These are phyloP conservation scores for Branchipolynoe longqiensis DNA, from an alignment of 2,888 invertebrate genomes.

Conservation along the genomic window DNA sequence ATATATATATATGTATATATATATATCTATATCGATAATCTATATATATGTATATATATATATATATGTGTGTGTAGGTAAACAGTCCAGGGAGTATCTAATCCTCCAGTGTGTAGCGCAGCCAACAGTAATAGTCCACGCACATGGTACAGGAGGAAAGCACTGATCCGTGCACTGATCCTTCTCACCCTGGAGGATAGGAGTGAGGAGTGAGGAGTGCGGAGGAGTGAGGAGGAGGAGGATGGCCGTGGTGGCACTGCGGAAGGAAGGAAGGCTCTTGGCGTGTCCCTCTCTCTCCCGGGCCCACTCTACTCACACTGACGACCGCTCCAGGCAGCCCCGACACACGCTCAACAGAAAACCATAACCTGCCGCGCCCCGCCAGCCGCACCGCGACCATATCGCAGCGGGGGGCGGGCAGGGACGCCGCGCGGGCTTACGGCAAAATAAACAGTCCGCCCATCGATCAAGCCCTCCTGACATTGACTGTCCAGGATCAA, in stretches of 20 bases:
- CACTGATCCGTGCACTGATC: not conserved
- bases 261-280: not conserved
- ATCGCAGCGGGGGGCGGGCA: conserved; percentile 1
- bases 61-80: too few species aligned
- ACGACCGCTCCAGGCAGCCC: not conserved
- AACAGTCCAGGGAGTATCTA: too few species aligned
- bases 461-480: too few species aligned
- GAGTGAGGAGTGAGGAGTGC: not conserved
- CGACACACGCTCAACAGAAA: conserved; percentile 48
- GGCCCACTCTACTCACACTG: conserved; percentile 46
- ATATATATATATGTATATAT: too few species aligned
- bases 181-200: not conserved
- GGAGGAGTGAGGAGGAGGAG: not conserved
- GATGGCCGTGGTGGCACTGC: too few species aligned
- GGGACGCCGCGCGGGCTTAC: conserved; percentile 21
- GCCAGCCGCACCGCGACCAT: conserved; percentile 14
- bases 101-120: too few species aligned
- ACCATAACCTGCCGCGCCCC: conserved; percentile 42
- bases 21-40: too few species aligned
- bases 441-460: not conserved
- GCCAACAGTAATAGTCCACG: too few species aligned
- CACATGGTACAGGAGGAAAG: not conserved
- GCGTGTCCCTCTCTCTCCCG: conserved; percentile 2
- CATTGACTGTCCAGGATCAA: too few species aligned
- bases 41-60: too few species aligned